A percentile compares a stretch with the other conserved stretches of the same genome.
phyloP scores from a whole-genome alignment of 1,140 invertebrate species.

The Drosophila truncata region DNA sequence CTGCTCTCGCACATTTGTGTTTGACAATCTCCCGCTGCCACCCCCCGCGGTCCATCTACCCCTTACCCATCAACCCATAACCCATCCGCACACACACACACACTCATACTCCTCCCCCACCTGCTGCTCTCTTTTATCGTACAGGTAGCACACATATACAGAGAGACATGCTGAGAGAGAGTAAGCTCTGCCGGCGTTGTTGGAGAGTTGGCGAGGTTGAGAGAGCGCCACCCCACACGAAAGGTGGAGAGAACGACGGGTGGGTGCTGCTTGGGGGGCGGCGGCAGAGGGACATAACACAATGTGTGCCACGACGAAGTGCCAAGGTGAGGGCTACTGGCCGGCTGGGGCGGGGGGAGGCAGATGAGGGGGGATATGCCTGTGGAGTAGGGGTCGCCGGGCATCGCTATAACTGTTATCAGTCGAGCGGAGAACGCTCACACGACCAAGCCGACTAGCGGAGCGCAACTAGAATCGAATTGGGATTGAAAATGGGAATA shows the following conservation, averaged over 20 bases:
- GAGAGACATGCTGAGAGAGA: constrained; percentile 19
- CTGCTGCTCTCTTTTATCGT: constrained; percentile 47
- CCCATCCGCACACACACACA: constrained; percentile 15
- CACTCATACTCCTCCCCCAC: constrained; percentile 28
- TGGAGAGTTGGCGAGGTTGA: constrained; percentile 8
- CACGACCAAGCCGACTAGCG: constrained; percentile 48
- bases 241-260: constrained; percentile 13
- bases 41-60: constrained; percentile 3
- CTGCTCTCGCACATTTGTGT: constrained; percentile 69
- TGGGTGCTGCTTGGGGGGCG: no score
- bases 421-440: constrained; percentile 65
- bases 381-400: constrained; percentile 28
- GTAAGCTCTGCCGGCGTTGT: constrained; percentile 17
- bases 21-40: constrained; percentile 39
- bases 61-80: constrained; percentile 6
- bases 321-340: constrained; percentile 51
- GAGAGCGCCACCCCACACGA: constrained; percentile 36
- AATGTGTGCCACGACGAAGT: constrained; percentile 61
- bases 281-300: constrained; percentile 27
- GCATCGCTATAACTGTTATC: constrained; percentile 60
- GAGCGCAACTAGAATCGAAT: background rate
- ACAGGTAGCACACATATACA: constrained; percentile 60
- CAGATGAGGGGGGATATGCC: background rate
- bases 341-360: background rate
- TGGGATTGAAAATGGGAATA: no score